Evolutionary conservation across 2,888 invertebrate genomes (phyloP), one percentile per base, ranked within the genome.

Genomic region (Aethes cnicana): DNA sequence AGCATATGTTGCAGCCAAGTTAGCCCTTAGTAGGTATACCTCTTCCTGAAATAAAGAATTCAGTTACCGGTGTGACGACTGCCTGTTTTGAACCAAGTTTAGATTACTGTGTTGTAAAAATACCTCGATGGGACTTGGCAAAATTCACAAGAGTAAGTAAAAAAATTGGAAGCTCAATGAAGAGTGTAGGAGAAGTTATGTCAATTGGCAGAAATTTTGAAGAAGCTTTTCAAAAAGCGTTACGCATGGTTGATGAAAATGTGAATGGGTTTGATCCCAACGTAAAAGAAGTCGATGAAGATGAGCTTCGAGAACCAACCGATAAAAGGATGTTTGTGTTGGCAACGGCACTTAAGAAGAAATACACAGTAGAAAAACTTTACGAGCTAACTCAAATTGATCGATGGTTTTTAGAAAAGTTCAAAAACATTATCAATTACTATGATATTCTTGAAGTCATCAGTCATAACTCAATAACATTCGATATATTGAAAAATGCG

Each of bases 151-250:
- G 97, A 63, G 99, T 99, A 2, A 97, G 96, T 78, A 98, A 97
- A 4, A 97, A 98, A 92, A 98, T 98, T 71, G 98, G 99, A 30
- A 98, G 98, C 80, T 98, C 98, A 0, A 99, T 99, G 99, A 99
- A 99, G 87, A 97, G 98, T 81, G 98, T 99, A 0, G 99, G 99
- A 6, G 99, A 99, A 90, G 99, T 98, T 1, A 99, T 99, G 99
- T 97, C 98, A 2, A 97, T 99, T 52, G 99, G 99, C 0, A 92
- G 99, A 47, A 96, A 93, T 63, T 99, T 99, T 83, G 99, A 99
- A 82, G 99, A 99, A 91, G 98, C 99, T 1, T 97, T 99, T 70
- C 99, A 99, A 82, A 99, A 99, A 87, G 99, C 99, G 0, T 82
- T 99, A 47, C 91, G 99, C 61, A 99, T 99, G 99, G 97, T 98